Conservation (phyloP, 2,113 vertebrate species). For the Corythornis vintsioides region DNA sequence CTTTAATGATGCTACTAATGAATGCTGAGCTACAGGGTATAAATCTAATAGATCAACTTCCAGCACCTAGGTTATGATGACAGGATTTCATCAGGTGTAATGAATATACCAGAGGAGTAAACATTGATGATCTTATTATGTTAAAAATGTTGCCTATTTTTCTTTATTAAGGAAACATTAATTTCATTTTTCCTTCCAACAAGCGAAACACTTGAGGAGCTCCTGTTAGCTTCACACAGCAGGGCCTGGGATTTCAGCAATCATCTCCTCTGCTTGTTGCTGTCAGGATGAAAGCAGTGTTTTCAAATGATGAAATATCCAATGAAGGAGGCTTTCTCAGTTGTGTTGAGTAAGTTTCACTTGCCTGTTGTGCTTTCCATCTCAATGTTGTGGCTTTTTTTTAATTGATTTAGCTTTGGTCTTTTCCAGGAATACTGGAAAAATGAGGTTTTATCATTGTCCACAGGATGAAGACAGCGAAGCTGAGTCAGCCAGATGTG, state of each 20-base stretch:
- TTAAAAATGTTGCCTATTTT: slow-evolving; percentile 25
- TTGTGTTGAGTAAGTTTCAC: neutral
- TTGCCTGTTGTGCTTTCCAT: neutral
- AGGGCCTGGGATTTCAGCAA: neutral
- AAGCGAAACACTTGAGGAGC: neutral
- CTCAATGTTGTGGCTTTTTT: neutral
- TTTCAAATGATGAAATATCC: neutral
- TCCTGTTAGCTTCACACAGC: neutral
- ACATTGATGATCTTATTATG: neutral
- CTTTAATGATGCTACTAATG: neutral
- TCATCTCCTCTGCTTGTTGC: neutral
- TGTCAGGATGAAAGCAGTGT: neutral
- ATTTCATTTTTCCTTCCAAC: neutral
- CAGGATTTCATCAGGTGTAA: neutral
- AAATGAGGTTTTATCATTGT: neutral
- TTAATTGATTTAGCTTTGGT: neutral
- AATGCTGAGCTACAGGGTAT: neutral
- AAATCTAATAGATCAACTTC: neutral
- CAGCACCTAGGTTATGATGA: neutral
- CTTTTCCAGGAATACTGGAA: neutral
- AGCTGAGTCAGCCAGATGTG: neutral
- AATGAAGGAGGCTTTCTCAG: neutral
- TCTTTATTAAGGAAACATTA: neutral
- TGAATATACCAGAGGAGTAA: neutral
- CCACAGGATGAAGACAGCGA: neutral